Conservation (phyloP, 1,140 invertebrate genomes). For the Plodia interpunctella region DNA sequence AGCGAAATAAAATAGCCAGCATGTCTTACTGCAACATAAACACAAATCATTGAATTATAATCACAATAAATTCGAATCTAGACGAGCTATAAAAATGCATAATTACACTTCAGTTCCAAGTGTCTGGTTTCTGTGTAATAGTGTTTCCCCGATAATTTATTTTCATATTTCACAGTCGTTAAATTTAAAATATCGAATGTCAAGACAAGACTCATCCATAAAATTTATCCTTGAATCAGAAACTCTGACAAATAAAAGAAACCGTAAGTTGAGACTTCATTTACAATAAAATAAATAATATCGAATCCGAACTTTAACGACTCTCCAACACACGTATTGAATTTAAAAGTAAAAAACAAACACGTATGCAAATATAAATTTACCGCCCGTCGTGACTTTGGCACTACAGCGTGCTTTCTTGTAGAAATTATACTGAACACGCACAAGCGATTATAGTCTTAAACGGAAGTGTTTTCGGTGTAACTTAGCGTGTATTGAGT, state of each 20-base stretch:
- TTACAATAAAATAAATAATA: slow-evolving; percentile 2
- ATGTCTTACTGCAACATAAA: neutral
- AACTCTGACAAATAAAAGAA: neutral
- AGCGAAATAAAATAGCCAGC: neutral
- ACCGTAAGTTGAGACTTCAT: neutral
- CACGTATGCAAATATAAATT: slow-evolving; percentile 59
- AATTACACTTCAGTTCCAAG: too few relatives aligned
- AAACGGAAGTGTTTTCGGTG: slow-evolving; percentile 7
- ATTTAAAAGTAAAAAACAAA: slow-evolving; percentile 49
- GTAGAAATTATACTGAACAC: slow-evolving; percentile 2
- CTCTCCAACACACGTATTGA: neutral
- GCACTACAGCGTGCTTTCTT: slow-evolving; percentile 36
- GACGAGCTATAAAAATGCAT: too few relatives aligned
- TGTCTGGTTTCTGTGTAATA: too few relatives aligned
- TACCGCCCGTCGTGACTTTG: slow-evolving; percentile 53
- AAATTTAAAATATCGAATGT: too few relatives aligned
- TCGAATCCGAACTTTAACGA: neutral
- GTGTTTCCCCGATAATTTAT: too few relatives aligned
- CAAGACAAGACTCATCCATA: too few relatives aligned
- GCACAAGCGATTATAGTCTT: neutral
- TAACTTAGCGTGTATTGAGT: slow-evolving; percentile 14
- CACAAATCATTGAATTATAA: neutral
- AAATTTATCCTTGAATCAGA: neutral
- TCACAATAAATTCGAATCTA: too few relatives aligned
- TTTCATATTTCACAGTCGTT: too few relatives aligned